phyloP scores from a whole-genome alignment of 2,113 vertebrate species.

The Bambusicola thoracicus region DNA sequence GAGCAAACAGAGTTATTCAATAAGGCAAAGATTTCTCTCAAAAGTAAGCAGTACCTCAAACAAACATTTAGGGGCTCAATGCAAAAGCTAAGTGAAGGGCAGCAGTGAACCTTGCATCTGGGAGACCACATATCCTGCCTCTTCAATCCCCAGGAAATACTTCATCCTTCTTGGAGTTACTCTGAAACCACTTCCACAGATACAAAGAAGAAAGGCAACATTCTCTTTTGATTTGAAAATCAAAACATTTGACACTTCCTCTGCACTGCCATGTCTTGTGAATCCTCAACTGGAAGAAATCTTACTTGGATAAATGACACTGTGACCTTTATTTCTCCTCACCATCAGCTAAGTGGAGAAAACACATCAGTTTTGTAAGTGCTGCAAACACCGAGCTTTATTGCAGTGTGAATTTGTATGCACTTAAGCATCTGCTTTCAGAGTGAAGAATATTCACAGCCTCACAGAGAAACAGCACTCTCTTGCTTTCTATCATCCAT shows the following conservation, averaged over 20 bases:
- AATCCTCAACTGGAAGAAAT: neutral
- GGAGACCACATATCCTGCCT: neutral
- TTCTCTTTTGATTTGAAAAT: neutral
- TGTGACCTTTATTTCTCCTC: neutral
- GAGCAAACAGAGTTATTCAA: neutral
- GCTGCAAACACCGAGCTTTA: neutral
- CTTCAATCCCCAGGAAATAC: neutral
- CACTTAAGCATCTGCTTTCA: conserved; percentile 16
- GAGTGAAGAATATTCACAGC: neutral
- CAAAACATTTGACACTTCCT: neutral
- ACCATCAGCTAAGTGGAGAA: neutral
- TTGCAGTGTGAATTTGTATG: neutral
- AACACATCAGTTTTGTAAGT: neutral
- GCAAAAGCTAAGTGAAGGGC: neutral
- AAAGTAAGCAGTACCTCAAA: neutral
- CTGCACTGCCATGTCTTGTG: neutral
- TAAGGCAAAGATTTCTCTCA: neutral
- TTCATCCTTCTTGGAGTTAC: neutral
- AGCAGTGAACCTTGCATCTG: neutral
- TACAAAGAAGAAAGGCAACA: neutral
- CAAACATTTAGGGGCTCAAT: neutral
- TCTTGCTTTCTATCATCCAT: neutral
- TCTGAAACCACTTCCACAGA: neutral
- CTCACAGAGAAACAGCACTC: neutral
- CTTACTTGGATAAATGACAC: neutral